Evolutionary conservation across 1,140 invertebrate species (phyloP).

Genomic region (Cotesia glomerata): DNA sequence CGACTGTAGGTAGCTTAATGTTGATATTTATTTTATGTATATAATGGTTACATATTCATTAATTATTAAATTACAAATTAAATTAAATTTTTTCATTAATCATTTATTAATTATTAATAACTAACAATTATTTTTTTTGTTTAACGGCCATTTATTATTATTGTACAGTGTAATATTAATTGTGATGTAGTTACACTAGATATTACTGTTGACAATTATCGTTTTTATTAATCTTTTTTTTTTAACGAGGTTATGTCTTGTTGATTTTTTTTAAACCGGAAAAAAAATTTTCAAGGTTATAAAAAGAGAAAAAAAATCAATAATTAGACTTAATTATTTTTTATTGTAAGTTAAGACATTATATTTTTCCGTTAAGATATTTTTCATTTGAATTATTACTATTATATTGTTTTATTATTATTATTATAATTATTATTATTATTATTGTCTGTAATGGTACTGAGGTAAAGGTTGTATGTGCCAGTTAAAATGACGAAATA

Average conservation of each 20-base stretch:
- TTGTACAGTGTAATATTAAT: conserved; percentile 2
- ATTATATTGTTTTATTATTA: neutral
- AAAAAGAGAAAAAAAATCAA: no score
- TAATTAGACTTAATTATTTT: no score
- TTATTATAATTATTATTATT: neutral
- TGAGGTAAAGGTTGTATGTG: neutral
- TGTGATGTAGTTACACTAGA: conserved; percentile 26
- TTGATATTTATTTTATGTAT: conserved; percentile 3
- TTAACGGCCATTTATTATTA: neutral
- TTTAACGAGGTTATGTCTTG: no score
- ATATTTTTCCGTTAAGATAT: no score
- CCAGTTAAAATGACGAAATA: conserved; percentile 29
- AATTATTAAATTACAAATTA: neutral
- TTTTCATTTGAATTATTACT: no score
- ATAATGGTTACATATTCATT: neutral
- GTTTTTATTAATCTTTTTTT: no score
- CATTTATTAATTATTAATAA: conserved; percentile 7
- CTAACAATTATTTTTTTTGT: neutral
- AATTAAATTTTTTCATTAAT: conserved; percentile 2
- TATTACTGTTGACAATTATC: conserved; percentile 11
- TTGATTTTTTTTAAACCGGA: no score
- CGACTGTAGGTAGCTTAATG: neutral
- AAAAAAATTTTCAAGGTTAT: no score
- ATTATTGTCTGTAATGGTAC: neutral
- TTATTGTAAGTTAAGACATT: no score